These are phyloP conservation scores for Dione juno DNA, from an alignment of 2,888 invertebrate species.

Conservation along the genomic window DNA sequence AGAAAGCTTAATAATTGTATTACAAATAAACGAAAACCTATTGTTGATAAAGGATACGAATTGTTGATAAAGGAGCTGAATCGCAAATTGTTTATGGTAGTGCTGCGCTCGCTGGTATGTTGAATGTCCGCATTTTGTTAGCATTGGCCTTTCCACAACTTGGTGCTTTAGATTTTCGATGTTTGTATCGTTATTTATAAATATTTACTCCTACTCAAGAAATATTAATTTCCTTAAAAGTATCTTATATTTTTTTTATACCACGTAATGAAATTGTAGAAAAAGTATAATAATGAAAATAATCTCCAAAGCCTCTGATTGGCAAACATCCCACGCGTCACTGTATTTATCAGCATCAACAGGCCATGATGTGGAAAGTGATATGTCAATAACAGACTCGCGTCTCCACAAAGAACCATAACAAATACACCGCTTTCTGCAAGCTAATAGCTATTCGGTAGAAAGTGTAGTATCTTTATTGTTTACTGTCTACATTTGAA, in stretches of 20 bases:
- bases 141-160: slow-evolving; percentile 50
- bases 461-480: not conserved
- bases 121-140: slow-evolving; percentile 69
- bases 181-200: slow-evolving; percentile 21
- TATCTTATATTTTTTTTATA: not conserved
- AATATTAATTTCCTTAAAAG: not conserved
- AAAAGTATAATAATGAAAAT: slow-evolving; percentile 24
- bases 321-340: slow-evolving; percentile 50
- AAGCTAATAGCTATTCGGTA: slow-evolving; percentile 52
- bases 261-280: not conserved
- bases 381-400: slow-evolving; percentile 54
- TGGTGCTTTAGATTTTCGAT: slow-evolving; percentile 48
- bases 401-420: slow-evolving; percentile 44
- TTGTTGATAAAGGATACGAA: slow-evolving; percentile 48
- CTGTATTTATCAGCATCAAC: slow-evolving; percentile 57
- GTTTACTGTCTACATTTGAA: not conserved
- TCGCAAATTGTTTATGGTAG: slow-evolving; percentile 75
- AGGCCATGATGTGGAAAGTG: slow-evolving; percentile 52
- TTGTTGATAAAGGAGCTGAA: slow-evolving; percentile 63
- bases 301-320: slow-evolving; percentile 41
- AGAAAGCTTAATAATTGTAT: slow-evolving; percentile 31
- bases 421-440: slow-evolving; percentile 40
- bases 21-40: slow-evolving; percentile 57
- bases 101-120: slow-evolving; percentile 59
- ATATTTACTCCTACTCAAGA: not conserved